Evolutionary conservation across 2,113 vertebrate species (phyloP), one percentile per base, ranked within the genome.

Genomic region (Tor tambroides): DNA sequence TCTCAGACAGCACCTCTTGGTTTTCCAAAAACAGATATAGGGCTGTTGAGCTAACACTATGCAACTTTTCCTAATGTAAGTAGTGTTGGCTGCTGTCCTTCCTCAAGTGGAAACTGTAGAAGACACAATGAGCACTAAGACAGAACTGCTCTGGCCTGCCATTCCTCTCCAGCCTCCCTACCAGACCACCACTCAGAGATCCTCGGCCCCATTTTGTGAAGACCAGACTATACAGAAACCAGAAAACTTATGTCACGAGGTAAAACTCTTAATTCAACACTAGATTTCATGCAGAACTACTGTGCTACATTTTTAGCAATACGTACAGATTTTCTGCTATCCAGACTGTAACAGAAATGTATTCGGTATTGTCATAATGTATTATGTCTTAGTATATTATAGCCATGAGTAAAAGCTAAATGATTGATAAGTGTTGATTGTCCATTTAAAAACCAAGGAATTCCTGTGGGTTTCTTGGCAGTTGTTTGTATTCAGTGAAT

Each of bases 131-230:
- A 19, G 41, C n/a, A 14, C 69, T 19, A 23, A 88, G 43, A 90
- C 92, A 61, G 94, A 97, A 76, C 95, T 92, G 0, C 91, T 94
- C 61, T 94, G 88, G 56, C 92, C 94, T 11, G 97, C 98, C 72
- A 84, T 98, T 83, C 94, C 95, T 41, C 92, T 98, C 75, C 95
- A 96, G 41, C 96, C 95, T 5, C 97, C 97, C 0, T 95, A 94
- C 63, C 28, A 67, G 63, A 67, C 63, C 14, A 67, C 63, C 26
- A 67, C 63, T 87, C 97, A 97, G 89, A 94, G 35, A 72, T 32
- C 95, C 86, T 89, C 4, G 17, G 69, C 32, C 32, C 1, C 10
- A 17, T 38, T 38, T 35, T 11, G 19, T 38, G 35, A 23, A 72
- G 69, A 72, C 19, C 32, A 72, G 35, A 23, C 35, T 9, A 38